These are phyloP conservation scores for Cydia pomonella DNA, from an alignment of 1,140 invertebrate species.

Conservation along the genomic window DNA sequence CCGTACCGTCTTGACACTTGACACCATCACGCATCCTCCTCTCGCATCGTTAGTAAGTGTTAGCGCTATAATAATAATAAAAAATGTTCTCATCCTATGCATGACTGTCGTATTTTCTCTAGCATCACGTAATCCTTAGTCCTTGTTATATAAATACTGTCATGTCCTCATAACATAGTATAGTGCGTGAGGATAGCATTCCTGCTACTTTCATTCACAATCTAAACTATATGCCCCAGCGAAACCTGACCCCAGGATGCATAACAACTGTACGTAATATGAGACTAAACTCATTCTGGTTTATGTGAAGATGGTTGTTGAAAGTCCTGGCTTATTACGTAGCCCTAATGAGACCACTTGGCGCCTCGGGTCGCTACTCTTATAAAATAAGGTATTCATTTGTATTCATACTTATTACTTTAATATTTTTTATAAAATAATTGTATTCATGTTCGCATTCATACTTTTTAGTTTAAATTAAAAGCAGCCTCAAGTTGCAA, in stretches of 20 bases:
- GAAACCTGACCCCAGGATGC: not conserved
- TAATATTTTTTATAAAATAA: not conserved
- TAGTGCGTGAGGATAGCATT: not conserved
- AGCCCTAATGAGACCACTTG: slow-evolving; percentile 16
- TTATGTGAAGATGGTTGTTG: not conserved
- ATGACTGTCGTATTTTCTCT: too few relatives aligned
- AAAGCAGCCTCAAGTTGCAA: not conserved
- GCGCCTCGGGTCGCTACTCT: slow-evolving; percentile 6
- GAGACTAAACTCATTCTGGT: not conserved
- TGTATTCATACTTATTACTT: not conserved
- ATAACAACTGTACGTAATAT: not conserved
- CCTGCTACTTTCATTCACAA: not conserved
- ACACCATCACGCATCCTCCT: slow-evolving; percentile 54
- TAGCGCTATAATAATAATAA: not conserved
- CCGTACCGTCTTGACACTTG: slow-evolving; percentile 37
- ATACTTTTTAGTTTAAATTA: not conserved
- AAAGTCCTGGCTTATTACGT: not conserved
- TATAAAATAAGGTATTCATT: not conserved
- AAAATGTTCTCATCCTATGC: too few relatives aligned
- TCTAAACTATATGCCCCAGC: not conserved
- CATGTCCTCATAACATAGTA: not conserved
- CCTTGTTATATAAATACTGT: not conserved
- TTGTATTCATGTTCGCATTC: too few relatives aligned
- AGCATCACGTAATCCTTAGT: too few relatives aligned
- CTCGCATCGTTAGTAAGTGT: slow-evolving; percentile 34